Conservation (phyloP, 1,140 invertebrate genomes). For the Nilaparvata lugens region DNA sequence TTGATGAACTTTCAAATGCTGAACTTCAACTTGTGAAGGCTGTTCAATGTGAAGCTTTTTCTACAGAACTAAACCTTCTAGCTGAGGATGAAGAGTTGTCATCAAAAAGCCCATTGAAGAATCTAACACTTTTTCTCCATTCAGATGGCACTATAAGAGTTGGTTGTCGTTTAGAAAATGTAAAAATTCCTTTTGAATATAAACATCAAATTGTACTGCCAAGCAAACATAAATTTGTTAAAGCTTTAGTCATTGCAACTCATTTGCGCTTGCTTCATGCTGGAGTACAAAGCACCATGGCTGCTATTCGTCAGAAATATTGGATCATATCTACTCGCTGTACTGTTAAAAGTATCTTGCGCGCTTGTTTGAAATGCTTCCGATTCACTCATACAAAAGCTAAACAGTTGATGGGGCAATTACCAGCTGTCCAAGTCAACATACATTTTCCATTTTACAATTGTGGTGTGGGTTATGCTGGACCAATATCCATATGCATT, state of each 20-base stretch:
- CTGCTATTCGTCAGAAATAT: conserved; percentile 2
- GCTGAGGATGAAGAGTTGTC: too few species aligned
- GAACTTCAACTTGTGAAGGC: too few species aligned
- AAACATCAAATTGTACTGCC: background rate
- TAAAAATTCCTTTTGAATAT: background rate
- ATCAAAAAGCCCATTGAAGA: background rate
- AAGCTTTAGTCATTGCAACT: background rate
- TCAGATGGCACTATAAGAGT: conserved; percentile 18
- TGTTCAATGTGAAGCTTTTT: too few species aligned
- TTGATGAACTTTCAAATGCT: too few species aligned
- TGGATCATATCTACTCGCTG: background rate
- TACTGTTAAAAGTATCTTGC: background rate
- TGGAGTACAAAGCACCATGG: background rate
- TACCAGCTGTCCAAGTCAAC: background rate
- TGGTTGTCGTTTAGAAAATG: background rate
- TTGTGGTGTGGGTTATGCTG: conserved; percentile 18
- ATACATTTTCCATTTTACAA: conserved; percentile 18
- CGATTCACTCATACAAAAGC: background rate
- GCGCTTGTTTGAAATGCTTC: background rate
- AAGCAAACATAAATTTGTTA: background rate
- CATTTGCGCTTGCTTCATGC: background rate
- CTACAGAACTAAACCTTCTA: too few species aligned
- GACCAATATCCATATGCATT: conserved; percentile 17
- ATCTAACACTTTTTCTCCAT: conserved; percentile 12
- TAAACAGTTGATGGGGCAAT: background rate